Base-by-base conservation (phyloP, 1,140 invertebrate genomes). In the Drosophila jambulina region DNA sequence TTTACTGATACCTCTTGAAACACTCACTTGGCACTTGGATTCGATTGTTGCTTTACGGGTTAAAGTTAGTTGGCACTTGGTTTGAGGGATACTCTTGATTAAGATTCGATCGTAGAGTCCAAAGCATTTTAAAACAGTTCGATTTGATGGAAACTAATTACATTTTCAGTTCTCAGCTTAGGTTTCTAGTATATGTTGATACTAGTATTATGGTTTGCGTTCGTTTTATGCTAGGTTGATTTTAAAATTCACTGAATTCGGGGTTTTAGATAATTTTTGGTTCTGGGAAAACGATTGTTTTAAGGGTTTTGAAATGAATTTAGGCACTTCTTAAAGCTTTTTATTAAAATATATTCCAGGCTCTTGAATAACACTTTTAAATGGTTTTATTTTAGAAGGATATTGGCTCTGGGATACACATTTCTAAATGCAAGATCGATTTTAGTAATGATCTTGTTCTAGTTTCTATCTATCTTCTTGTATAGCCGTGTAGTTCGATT, bases 1-100 rank as follows among this genome's bases (percentile, higher is more conserved):
- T 49, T 32, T 23, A 13, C 36, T 59, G 54, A 15, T 19, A 49
- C 61, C 42, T 25, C 42, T 68, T 19, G 17, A n/a, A 49, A 9
- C 6, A 29, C 34, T 40, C 12, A 43, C 58, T 75, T 45, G 63
- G 19, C 42, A 48, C 60, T 60, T 70, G 5, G 36, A 70, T 46
- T 75, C 36, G n/a, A 48, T 63, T 56, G 53, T 38, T 38, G 21
- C 4, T 56, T 56, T 38, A 23, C n/a, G 15, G 34, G 32, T n/a
- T 56, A 9, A n/a, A 23, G 15, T 36, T 38, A 2, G 15, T 56
- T 59, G 40, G 42, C 58, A 70, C 61, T 67, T 58, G 45, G 29
- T 60, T 40, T 43, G 21, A 21, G 32, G 19, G 12, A 23, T 27
- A 34, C n/a, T 36, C 15, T 36, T 3, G 19, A 17, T 21, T 4